Evolutionary conservation across 1,140 invertebrate genomes (phyloP).

Genomic region (Diorhabda carinulata): DNA sequence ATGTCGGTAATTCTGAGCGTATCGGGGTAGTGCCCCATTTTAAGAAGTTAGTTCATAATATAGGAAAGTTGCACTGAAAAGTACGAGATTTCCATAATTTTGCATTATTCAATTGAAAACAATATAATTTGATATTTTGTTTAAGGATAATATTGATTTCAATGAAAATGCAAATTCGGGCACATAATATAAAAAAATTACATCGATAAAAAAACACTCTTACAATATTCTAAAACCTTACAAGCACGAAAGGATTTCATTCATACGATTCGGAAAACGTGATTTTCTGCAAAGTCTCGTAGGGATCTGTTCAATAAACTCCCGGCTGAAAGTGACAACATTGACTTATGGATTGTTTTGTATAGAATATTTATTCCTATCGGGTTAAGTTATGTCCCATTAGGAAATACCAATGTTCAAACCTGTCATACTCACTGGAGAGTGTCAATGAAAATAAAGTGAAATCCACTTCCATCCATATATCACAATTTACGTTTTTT

Average conservation of each 20-base stretch:
- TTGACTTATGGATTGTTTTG: conserved; percentile 3
- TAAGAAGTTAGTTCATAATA: no score
- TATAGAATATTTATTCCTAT: conserved; percentile 9
- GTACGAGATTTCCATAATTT: no score
- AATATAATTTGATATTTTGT: no score
- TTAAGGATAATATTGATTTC: no score
- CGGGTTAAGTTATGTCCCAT: conserved; percentile 13
- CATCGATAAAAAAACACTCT: no score
- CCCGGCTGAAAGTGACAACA: not conserved
- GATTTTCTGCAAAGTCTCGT: not conserved
- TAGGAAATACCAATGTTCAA: conserved; percentile 18
- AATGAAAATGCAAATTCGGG: no score
- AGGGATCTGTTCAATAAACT: not conserved
- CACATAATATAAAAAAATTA: no score
- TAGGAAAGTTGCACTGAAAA: no score
- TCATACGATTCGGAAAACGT: not conserved
- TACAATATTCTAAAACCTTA: no score
- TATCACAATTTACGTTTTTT: conserved; percentile 12
- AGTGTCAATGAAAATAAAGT: conserved; percentile 14
- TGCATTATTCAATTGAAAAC: no score
- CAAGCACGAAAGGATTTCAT: not conserved
- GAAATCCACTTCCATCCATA: conserved; percentile 11
- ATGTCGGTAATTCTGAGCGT: no score
- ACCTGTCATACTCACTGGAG: conserved; percentile 13
- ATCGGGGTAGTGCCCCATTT: no score